Conservation (phyloP, 2,888 invertebrate genomes). For the Rhogogaster chlorosoma region DNA sequence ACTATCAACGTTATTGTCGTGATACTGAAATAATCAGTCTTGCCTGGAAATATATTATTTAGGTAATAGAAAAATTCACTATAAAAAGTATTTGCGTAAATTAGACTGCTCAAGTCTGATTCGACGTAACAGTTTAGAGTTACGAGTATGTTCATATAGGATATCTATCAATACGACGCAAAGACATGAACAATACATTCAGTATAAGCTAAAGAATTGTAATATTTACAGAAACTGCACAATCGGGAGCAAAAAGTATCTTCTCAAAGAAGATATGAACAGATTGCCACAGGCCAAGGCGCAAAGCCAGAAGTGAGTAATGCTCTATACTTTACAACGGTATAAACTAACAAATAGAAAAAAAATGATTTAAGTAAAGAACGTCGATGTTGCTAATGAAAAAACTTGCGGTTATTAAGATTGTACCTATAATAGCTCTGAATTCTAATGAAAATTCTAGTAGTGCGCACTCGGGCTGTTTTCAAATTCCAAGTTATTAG, state of each 20-base stretch:
- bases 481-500: not conserved
- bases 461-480: not conserved
- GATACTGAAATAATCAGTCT: too few relatives aligned
- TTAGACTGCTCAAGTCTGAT: not conserved
- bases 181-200: not conserved
- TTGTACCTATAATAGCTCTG: not conserved
- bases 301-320: slow-evolving; percentile 79
- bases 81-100: not conserved
- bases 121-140: not conserved
- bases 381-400: not conserved
- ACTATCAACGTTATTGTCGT: too few relatives aligned
- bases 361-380: too few relatives aligned
- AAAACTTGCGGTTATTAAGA: not conserved
- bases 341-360: not conserved
- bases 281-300: slow-evolving; percentile 80
- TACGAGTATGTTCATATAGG: not conserved
- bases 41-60: not conserved
- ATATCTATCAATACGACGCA: not conserved
- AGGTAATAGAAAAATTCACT: not conserved
- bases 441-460: not conserved
- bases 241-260: slow-evolving; percentile 83
- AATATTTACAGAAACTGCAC: slow-evolving; percentile 77
- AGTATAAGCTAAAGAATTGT: not conserved
- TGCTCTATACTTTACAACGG: not conserved
- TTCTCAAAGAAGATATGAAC: slow-evolving; percentile 84